phyloP scores from a whole-genome alignment of 2,888 invertebrate genomes.

The Harpalus rufipes region DNA sequence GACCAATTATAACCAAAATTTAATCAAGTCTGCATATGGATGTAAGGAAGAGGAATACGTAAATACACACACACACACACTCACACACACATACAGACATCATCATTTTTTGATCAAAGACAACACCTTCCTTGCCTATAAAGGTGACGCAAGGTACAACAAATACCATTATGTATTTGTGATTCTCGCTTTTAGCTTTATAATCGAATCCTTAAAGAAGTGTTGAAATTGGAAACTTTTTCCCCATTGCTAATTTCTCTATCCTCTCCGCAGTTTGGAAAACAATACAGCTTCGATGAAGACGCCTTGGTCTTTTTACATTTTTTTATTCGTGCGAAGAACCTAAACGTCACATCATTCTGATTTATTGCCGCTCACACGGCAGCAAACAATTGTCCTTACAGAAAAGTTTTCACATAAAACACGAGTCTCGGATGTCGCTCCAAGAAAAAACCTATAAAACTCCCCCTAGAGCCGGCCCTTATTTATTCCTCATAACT shows the following conservation, averaged over 20 bases:
- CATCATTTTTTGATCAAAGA: too few species aligned
- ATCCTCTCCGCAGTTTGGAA: not conserved
- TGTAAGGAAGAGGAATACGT: too few species aligned
- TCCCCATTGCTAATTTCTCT: not conserved
- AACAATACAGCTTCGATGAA: slow-evolving; percentile 51
- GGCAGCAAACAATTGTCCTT: slow-evolving; percentile 51
- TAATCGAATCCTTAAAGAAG: too few species aligned
- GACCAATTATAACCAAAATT: too few species aligned
- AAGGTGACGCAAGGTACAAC: too few species aligned
- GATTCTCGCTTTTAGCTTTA: too few species aligned
- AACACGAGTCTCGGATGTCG: slow-evolving; percentile 47
- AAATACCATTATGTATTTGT: too few species aligned
- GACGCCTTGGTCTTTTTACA: slow-evolving; percentile 36
- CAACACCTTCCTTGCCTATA: too few species aligned
- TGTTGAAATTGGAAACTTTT: too few species aligned
- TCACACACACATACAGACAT: too few species aligned
- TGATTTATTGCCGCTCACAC: slow-evolving; percentile 48
- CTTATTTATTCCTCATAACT: slow-evolving; percentile 46
- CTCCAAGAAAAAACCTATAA: slow-evolving; percentile 42
- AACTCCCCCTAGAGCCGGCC: slow-evolving; percentile 26
- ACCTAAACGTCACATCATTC: slow-evolving; percentile 53
- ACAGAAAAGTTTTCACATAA: slow-evolving; percentile 60
- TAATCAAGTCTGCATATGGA: too few species aligned
- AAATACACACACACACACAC: too few species aligned
- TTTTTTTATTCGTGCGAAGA: slow-evolving; percentile 45